A percentile compares a stretch with the other conserved stretches of the same genome.
These are phyloP conservation scores for Engystomops pustulosus DNA, from an alignment of 2,113 vertebrate genomes.

Conservation along the genomic window DNA sequence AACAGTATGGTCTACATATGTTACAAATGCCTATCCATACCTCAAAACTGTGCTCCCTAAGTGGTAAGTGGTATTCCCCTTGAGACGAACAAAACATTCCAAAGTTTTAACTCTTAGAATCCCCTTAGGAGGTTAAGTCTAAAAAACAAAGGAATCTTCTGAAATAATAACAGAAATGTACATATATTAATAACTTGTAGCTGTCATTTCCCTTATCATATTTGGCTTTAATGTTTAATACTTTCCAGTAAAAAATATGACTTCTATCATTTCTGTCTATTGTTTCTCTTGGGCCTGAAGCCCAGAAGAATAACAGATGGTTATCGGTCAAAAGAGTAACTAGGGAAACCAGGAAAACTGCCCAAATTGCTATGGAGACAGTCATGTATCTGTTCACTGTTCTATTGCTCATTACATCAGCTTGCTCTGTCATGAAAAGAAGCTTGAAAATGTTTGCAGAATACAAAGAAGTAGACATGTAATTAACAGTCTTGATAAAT, in stretches of 20 bases:
- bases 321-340: slow-evolving; percentile 76
- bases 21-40: too few species aligned
- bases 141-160: not conserved
- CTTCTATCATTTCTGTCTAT: slow-evolving; percentile 63
- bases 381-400: slow-evolving; percentile 74
- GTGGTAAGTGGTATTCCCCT: too few species aligned
- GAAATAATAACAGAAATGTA: not conserved
- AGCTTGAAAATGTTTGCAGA: slow-evolving; percentile 44
- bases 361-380: slow-evolving; percentile 80
- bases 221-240: slow-evolving; percentile 60
- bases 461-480: slow-evolving; percentile 19
- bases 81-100: not conserved
- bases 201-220: not conserved
- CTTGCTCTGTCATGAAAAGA: slow-evolving; percentile 58
- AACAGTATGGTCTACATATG: too few species aligned
- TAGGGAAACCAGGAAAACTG: slow-evolving; percentile 78
- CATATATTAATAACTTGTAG: not conserved
- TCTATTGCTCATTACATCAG: slow-evolving; percentile 73
- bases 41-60: too few species aligned
- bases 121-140: not conserved
- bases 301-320: slow-evolving; percentile 73
- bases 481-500: slow-evolving; percentile 23
- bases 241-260: slow-evolving; percentile 58
- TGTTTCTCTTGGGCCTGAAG: slow-evolving; percentile 64
- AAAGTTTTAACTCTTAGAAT: not conserved